phyloP scores from a whole-genome alignment of 2,888 invertebrate species.

The Tipula confusa region DNA sequence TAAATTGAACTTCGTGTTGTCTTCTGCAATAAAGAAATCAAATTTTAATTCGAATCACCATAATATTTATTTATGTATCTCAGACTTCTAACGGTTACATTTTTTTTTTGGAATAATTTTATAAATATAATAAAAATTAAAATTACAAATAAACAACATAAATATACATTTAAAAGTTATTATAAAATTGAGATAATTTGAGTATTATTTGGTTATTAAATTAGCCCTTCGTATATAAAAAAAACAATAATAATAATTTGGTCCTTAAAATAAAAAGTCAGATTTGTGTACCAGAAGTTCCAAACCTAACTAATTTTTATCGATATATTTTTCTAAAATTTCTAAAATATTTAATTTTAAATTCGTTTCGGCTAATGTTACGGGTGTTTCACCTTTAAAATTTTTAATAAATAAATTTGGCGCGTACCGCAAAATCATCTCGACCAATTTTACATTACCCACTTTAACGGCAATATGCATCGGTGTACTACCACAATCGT shows the following conservation, averaged over 20 bases:
- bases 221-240: background rate
- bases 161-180: background rate
- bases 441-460: background rate
- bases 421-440: background rate
- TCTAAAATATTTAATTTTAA: constrained; percentile 15
- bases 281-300: background rate
- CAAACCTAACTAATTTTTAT: background rate
- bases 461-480: constrained; percentile 15
- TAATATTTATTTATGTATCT: background rate
- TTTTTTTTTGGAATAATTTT: background rate
- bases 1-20: too few species aligned
- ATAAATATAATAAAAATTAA: background rate
- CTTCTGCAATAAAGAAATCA: too few species aligned
- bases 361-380: background rate
- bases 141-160: background rate
- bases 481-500: constrained; percentile 3
- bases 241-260: background rate
- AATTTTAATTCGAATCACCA: too few species aligned
- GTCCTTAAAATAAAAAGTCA: background rate
- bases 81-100: background rate
- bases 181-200: background rate
- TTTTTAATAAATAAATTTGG: constrained; percentile 31
- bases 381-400: background rate
- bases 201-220: background rate
- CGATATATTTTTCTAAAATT: background rate